These are phyloP conservation scores for Holocentrus rufus DNA, from an alignment of 2,797 vertebrate species.

Conservation along the genomic window DNA sequence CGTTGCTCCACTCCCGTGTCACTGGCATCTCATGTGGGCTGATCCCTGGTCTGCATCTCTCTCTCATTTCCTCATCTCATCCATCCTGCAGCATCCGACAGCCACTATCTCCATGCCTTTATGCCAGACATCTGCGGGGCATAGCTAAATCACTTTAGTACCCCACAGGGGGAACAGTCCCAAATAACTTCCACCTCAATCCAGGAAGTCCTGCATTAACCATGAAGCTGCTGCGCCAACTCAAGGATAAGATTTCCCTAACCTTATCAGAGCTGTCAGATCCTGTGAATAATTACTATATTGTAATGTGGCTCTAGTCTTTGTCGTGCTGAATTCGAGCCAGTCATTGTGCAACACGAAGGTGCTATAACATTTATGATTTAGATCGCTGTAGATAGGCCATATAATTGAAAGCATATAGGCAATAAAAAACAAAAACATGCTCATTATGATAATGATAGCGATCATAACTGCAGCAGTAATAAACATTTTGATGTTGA, in stretches of 20 bases:
- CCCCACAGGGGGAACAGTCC: constrained; percentile 49
- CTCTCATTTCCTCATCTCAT: constrained; percentile 78
- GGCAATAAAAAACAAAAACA: constrained; percentile 49
- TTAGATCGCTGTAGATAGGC: constrained; percentile 43
- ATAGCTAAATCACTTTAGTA: constrained; percentile 66
- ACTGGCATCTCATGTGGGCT: constrained; percentile 37
- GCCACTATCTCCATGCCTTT: constrained; percentile 63
- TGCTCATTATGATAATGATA: constrained; percentile 39
- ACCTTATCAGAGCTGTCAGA: constrained; percentile 68
- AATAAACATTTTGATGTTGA: constrained; percentile 32
- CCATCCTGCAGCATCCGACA: constrained; percentile 72
- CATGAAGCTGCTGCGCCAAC: constrained; percentile 71
- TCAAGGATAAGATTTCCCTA: constrained; percentile 66
- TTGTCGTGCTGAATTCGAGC: constrained; percentile 61
- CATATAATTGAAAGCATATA: constrained; percentile 27
- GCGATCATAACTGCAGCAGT: constrained; percentile 26
- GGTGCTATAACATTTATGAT: constrained; percentile 38
- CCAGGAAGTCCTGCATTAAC: constrained; percentile 74
- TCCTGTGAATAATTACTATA: constrained; percentile 68
- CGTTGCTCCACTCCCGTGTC: constrained; percentile 33
- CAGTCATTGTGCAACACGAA: constrained; percentile 49
- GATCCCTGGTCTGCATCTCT: constrained; percentile 49
- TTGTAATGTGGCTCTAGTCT: constrained; percentile 56
- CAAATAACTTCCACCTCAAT: constrained; percentile 65
- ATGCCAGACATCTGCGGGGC: constrained; percentile 56